These are phyloP conservation scores for Trogon melanurus DNA, from an alignment of 2,113 vertebrate species.

Conservation along the genomic window DNA sequence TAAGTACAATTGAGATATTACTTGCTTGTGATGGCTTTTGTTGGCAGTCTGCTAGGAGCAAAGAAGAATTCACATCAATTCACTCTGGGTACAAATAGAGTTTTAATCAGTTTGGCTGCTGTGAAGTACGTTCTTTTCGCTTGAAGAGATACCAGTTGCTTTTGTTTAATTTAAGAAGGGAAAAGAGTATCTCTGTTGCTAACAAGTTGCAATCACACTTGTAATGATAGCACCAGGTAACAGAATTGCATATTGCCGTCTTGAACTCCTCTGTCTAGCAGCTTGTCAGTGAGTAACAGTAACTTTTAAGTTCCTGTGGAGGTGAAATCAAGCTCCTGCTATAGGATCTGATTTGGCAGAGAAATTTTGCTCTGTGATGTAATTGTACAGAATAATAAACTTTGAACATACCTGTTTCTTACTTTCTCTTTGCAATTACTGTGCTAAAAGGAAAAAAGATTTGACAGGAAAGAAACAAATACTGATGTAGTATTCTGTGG, in stretches of 20 bases:
- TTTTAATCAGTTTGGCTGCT: background rate
- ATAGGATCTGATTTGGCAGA: background rate
- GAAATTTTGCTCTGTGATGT: background rate
- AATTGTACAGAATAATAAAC: background rate
- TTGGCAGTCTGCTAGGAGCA: background rate
- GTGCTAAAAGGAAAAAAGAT: background rate
- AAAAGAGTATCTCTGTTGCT: background rate
- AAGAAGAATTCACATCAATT: background rate
- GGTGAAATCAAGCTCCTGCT: background rate
- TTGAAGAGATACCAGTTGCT: background rate
- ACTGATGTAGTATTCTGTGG: background rate
- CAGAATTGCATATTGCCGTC: background rate
- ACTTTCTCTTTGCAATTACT: background rate
- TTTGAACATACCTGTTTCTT: background rate
- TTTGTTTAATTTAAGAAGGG: background rate
- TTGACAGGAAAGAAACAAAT: background rate
- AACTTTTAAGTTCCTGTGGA: background rate
- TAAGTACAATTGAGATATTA: background rate
- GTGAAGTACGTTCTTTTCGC: background rate
- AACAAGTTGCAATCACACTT: background rate
- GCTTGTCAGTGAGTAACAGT: background rate
- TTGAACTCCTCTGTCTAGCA: background rate
- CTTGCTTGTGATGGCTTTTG: background rate
- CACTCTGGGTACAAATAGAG: background rate
- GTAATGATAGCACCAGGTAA: background rate